These are phyloP conservation scores for Chrysemys picta DNA, from an alignment of 2,113 vertebrate species.

Conservation along the genomic window DNA sequence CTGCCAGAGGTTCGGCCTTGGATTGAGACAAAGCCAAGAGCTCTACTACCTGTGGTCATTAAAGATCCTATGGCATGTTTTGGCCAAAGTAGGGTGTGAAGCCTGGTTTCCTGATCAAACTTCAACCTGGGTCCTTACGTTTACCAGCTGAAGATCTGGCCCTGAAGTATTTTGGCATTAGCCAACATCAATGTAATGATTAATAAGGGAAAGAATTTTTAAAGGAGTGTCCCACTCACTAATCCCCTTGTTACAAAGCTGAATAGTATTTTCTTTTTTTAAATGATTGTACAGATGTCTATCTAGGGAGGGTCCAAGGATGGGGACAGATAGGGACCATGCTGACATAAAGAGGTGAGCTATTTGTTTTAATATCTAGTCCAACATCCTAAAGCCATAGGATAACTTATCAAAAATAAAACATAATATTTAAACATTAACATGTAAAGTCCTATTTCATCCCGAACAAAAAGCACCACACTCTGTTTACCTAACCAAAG, in stretches of 20 bases:
- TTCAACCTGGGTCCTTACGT: background rate
- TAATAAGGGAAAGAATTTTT: background rate
- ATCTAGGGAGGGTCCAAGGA: background rate
- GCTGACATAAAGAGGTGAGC: accelerated
- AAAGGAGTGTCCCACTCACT: background rate
- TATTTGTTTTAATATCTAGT: background rate
- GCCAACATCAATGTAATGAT: background rate
- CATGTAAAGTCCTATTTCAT: background rate
- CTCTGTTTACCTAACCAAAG: background rate
- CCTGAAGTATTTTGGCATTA: background rate
- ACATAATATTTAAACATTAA: background rate
- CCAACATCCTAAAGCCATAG: background rate
- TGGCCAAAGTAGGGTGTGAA: background rate
- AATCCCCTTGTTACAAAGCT: background rate
- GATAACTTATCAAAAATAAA: background rate
- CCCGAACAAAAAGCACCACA: background rate
- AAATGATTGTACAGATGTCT: background rate
- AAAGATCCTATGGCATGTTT: background rate
- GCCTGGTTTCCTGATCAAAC: background rate
- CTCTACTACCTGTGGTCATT: background rate
- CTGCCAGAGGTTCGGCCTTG: accelerated
- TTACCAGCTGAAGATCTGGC: background rate
- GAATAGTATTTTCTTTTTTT: background rate
- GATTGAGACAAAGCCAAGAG: background rate
- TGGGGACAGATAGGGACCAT: background rate